These are phyloP conservation scores for Scomber colias DNA, from an alignment of 2,113 vertebrate species.

Conservation along the genomic window DNA sequence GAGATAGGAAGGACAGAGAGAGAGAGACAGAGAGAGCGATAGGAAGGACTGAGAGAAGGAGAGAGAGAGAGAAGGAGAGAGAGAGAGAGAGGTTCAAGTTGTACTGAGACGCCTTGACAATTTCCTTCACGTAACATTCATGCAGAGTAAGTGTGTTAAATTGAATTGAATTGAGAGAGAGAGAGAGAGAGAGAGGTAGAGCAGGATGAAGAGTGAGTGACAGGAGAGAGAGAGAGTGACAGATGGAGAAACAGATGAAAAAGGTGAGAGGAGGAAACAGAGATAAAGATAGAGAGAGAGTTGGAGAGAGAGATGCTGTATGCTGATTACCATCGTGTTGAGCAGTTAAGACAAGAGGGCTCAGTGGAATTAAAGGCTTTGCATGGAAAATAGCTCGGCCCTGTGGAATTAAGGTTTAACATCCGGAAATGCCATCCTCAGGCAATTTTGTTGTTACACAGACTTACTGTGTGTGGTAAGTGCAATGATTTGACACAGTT, in stretches of 20 bases:
- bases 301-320: conserved; percentile 9
- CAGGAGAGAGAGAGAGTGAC: conserved; percentile 11
- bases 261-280: conserved; percentile 6
- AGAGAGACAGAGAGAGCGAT: no score
- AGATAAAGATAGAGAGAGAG: conserved; percentile 37
- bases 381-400: conserved; percentile 13
- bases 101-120: conserved; percentile 5
- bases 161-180: conserved; percentile 23
- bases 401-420: conserved; percentile 38
- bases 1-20: no score
- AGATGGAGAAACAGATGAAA: conserved; percentile 58
- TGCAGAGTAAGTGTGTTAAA: conserved; percentile 44
- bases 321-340: conserved; percentile 42
- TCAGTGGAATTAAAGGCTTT: conserved; percentile 54
- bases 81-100: neutral
- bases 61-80: neutral
- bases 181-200: neutral
- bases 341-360: conserved; percentile 40
- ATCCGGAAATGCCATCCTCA: conserved; percentile 30
- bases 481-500: conserved; percentile 19
- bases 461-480: neutral
- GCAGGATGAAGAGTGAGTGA: conserved; percentile 8
- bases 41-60: no score
- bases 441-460: conserved; percentile 28
- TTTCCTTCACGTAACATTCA: conserved; percentile 35